Evolutionary conservation across 1,140 invertebrate species (phyloP).

Genomic region (Chrysopa pallens): DNA sequence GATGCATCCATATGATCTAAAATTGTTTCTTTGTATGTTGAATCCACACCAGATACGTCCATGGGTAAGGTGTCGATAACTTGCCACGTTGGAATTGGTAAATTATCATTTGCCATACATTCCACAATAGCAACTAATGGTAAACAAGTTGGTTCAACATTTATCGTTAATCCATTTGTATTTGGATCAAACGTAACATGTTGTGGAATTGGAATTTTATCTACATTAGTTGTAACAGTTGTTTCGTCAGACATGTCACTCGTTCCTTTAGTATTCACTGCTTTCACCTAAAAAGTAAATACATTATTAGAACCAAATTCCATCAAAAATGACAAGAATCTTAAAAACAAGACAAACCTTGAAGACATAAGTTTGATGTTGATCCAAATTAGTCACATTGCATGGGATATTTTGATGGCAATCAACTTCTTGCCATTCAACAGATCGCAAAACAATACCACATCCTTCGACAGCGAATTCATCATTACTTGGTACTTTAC

Average conservation of each 20-base stretch:
- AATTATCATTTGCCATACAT: conserved; percentile 34
- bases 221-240: conserved; percentile 56
- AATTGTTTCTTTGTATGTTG: conserved; percentile 45
- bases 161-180: conserved; percentile 51
- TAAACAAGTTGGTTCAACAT: conserved; percentile 54
- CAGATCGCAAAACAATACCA: conserved; percentile 33
- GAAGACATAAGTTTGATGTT: conserved; percentile 66
- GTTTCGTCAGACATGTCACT: conserved; percentile 73
- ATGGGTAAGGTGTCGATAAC: conserved; percentile 48
- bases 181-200: conserved; percentile 66
- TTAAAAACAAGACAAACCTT: conserved; percentile 29
- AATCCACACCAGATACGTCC: conserved; percentile 41
- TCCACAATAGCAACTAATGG: conserved; percentile 54
- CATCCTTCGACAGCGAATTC: conserved; percentile 39
- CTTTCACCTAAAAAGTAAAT: conserved; percentile 44
- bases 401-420: conserved; percentile 73
- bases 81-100: conserved; percentile 41
- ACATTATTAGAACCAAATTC: background rate
- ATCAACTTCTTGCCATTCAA: conserved; percentile 61
- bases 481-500: conserved; percentile 38
- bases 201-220: conserved; percentile 62
- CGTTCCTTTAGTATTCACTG: conserved; percentile 64
- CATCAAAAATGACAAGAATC: background rate
- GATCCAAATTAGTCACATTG: conserved; percentile 63
- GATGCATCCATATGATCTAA: conserved; percentile 29